Conservation (phyloP, 2,888 invertebrate genomes). For the Myopa testacea region DNA sequence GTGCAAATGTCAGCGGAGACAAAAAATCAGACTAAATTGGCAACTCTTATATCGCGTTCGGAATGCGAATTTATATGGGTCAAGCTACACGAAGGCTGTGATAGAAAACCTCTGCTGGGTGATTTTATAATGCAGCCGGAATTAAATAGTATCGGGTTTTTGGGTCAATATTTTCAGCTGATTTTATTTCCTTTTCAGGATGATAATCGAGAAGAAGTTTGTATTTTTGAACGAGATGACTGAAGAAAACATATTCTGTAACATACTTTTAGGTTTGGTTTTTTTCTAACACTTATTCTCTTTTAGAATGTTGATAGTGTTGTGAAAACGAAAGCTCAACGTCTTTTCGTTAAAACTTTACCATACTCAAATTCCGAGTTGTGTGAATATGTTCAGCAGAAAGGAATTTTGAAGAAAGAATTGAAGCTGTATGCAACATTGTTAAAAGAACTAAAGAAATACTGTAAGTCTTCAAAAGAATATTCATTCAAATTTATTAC, state of each 20-base stretch:
- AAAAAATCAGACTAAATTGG: constrained; percentile 17
- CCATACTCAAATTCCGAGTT: constrained; percentile 52
- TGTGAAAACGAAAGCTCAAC: constrained; percentile 25
- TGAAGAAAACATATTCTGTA: background rate
- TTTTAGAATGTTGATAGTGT: background rate
- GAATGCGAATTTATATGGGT: constrained; percentile 55
- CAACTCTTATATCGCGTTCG: constrained; percentile 49
- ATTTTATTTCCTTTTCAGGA: constrained; percentile 43
- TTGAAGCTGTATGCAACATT: constrained; percentile 54
- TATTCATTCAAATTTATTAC: background rate
- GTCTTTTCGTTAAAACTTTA: constrained; percentile 57
- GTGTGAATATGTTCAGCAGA: constrained; percentile 45
- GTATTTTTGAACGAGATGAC: background rate
- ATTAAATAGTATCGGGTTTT: constrained; percentile 55
- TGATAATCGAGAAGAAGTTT: constrained; percentile 1
- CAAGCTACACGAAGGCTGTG: constrained; percentile 27
- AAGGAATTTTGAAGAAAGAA: constrained; percentile 58
- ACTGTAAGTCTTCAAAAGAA: constrained; percentile 50
- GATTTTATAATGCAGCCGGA: constrained; percentile 46
- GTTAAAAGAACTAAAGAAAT: constrained; percentile 50
- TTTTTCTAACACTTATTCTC: background rate
- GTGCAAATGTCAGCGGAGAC: constrained; percentile 15
- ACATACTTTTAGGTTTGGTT: constrained; percentile 52
- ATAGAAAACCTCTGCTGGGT: constrained; percentile 41
- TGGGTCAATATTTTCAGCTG: constrained; percentile 61